These are phyloP conservation scores for Hyla sarda DNA, from an alignment of 2,113 vertebrate genomes.

Conservation along the genomic window DNA sequence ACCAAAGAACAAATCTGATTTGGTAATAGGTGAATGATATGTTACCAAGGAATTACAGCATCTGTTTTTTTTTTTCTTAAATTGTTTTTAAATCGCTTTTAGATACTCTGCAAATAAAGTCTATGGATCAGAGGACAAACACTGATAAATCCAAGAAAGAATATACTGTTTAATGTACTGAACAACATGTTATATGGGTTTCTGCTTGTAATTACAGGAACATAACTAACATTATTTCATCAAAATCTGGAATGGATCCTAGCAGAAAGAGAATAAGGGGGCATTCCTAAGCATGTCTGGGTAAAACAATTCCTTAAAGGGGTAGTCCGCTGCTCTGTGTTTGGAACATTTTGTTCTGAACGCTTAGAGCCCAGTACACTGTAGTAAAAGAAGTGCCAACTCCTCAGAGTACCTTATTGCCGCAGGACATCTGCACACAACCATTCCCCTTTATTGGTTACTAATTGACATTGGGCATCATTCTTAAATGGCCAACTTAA, in stretches of 20 bases:
- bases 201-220: not conserved
- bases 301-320: not conserved
- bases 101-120: not conserved
- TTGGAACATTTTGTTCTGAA: too few relatives aligned
- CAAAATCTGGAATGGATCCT: not conserved
- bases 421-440: too few relatives aligned
- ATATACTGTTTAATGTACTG: not conserved
- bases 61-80: not conserved
- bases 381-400: too few relatives aligned
- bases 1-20: not conserved
- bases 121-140: not conserved
- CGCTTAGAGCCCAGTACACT: too few relatives aligned
- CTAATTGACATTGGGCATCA: too few relatives aligned
- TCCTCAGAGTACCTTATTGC: too few relatives aligned
- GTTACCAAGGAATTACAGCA: conserved; percentile 37
- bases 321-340: too few relatives aligned
- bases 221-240: not conserved
- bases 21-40: conserved; percentile 1
- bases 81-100: not conserved
- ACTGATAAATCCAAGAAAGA: not conserved
- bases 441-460: too few relatives aligned
- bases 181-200: not conserved
- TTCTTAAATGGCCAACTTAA: too few relatives aligned
- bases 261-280: not conserved
- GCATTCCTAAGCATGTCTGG: not conserved